These are phyloP conservation scores for Mus pahari DNA, from an alignment of 2,113 vertebrate species.

Conservation along the genomic window DNA sequence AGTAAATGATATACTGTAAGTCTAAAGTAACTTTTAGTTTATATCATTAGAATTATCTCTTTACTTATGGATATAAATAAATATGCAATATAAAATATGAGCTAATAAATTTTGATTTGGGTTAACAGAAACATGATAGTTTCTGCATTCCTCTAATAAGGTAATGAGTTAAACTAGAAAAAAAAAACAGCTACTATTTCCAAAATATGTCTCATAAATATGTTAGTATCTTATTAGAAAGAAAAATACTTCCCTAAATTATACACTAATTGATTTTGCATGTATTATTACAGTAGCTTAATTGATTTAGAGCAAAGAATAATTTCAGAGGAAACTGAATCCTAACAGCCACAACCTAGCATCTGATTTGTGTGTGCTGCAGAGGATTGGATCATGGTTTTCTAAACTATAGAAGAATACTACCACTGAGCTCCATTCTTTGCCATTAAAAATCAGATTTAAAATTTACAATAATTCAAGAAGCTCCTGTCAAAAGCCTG, in stretches of 20 bases:
- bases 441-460: not conserved
- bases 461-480: constrained; percentile 27
- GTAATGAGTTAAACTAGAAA: constrained; percentile 41
- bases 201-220: not conserved
- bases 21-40: constrained; percentile 84
- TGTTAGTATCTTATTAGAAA: constrained; percentile 48
- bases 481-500: not conserved
- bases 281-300: not conserved
- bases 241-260: constrained; percentile 53
- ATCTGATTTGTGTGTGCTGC: not conserved
- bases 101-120: constrained; percentile 74
- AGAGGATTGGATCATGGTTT: not conserved
- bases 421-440: not conserved
- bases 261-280: constrained; percentile 46
- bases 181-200: not conserved
- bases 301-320: constrained; percentile 33
- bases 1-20: constrained; percentile 68
- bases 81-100: constrained; percentile 65
- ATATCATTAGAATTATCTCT: constrained; percentile 79
- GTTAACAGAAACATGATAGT: constrained; percentile 75
- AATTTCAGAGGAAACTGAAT: constrained; percentile 48
- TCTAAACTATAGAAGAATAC: not conserved
- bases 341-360: not conserved
- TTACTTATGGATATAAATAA: constrained; percentile 81
- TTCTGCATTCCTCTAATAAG: constrained; percentile 56